Evolutionary conservation across 2,113 vertebrate genomes (phyloP).

Genomic region (Willisornis vidua): DNA sequence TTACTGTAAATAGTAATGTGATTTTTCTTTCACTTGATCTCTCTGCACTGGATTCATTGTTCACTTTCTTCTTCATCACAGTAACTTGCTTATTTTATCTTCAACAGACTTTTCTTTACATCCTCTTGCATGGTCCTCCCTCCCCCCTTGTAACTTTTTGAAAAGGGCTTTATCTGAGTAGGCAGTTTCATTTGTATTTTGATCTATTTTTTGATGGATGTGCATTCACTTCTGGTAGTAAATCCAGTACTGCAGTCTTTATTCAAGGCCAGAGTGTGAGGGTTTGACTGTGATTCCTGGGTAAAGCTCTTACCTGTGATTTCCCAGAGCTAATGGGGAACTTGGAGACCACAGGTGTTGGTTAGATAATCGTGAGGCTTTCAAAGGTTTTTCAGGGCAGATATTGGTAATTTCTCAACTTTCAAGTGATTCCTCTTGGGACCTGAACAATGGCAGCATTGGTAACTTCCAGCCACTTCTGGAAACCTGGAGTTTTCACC

Average conservation of each 20-base stretch:
- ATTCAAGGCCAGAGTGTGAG: background rate
- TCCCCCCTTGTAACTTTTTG: constrained; percentile 4
- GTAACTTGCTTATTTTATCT: constrained; percentile 62
- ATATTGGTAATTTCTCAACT: background rate
- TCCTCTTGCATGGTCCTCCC: background rate
- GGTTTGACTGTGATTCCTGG: background rate
- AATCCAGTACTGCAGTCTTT: background rate
- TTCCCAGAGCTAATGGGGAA: background rate
- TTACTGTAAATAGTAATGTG: constrained; percentile 55
- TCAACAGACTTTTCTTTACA: constrained; percentile 59
- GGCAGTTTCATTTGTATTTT: constrained; percentile 47
- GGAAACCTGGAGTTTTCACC: background rate
- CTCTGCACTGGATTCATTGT: constrained; percentile 33
- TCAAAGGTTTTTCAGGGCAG: background rate
- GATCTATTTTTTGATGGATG: constrained; percentile 29
- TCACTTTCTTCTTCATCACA: constrained; percentile 44
- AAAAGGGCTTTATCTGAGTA: constrained; percentile 52
- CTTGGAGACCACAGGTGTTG: background rate
- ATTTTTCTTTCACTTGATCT: constrained; percentile 55
- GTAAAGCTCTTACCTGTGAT: background rate
- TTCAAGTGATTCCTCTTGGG: background rate
- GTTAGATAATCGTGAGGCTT: background rate
- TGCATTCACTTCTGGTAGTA: background rate
- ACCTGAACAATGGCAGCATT: background rate
- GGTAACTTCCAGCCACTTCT: background rate